phyloP scores from a whole-genome alignment of 2,113 vertebrate genomes.

The Aix galericulata region DNA sequence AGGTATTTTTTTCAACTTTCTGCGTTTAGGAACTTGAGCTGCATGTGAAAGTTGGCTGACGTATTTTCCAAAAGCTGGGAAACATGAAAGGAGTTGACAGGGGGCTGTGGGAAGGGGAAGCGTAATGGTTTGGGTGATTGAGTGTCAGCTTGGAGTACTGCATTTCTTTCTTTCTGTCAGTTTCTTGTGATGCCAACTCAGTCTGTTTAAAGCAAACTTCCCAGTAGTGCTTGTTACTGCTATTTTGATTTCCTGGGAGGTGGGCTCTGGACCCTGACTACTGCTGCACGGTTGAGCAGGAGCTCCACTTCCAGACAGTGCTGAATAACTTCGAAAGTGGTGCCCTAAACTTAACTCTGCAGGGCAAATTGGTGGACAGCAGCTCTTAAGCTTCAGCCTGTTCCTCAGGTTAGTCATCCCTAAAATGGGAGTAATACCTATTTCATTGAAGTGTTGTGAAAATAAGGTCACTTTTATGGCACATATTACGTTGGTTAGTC shows the following conservation, averaged over 20 bases:
- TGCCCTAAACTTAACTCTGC: not conserved
- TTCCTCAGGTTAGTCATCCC: not conserved
- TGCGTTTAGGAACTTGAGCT: not conserved
- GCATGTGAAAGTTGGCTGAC: not conserved
- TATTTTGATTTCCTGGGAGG: not conserved
- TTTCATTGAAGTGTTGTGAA: not conserved
- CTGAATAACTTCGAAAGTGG: not conserved
- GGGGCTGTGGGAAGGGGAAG: not conserved
- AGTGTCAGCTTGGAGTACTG: slow-evolving; percentile 8
- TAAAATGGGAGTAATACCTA: not conserved
- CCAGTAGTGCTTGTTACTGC: not conserved
- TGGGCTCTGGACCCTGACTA: not conserved
- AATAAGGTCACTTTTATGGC: not conserved
- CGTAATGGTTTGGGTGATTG: not conserved
- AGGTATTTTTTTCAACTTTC: not conserved
- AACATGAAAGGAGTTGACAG: not conserved
- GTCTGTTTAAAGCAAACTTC: not conserved
- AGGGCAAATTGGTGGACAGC: not conserved
- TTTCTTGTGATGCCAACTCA: not conserved
- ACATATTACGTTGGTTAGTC: fast-evolving
- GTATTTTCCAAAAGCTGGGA: not conserved
- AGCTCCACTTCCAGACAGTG: not conserved
- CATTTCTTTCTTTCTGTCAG: not conserved
- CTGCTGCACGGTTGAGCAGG: not conserved
- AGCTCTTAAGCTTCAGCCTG: not conserved